Percentiles rank a stretch among this genome's conserved stretches.
These are phyloP conservation scores for Muntiacus reevesi DNA, from an alignment of 2,113 vertebrate genomes.

Conservation along the genomic window DNA sequence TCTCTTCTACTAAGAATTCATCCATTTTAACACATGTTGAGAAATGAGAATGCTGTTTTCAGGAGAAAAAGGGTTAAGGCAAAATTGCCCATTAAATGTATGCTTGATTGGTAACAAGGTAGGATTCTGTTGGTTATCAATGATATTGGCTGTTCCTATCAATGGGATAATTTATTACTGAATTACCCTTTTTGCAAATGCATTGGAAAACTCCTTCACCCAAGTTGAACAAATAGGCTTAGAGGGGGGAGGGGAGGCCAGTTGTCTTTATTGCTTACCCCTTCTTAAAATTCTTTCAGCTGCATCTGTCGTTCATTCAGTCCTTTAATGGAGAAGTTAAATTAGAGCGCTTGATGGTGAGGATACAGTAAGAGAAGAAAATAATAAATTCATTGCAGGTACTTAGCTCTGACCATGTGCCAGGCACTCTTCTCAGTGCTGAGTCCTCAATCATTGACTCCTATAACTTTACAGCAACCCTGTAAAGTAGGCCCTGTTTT, in stretches of 20 bases:
- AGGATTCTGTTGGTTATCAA: constrained; percentile 31
- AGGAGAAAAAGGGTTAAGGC: neutral
- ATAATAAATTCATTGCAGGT: neutral
- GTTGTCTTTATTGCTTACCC: constrained; percentile 63
- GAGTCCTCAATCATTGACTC: neutral
- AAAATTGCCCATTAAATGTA: neutral
- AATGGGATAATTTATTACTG: constrained; percentile 58
- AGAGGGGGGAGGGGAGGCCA: constrained; percentile 50
- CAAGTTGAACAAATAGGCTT: constrained; percentile 52
- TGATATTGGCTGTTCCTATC: constrained; percentile 50
- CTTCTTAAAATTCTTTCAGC: constrained; percentile 59
- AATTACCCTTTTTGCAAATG: constrained; percentile 66
- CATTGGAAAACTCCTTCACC: constrained; percentile 19
- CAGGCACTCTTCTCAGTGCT: neutral
- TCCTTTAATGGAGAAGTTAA: neutral
- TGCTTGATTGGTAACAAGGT: neutral
- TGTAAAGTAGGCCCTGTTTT: neutral
- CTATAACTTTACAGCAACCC: neutral
- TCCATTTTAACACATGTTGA: neutral
- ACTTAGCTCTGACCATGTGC: neutral
- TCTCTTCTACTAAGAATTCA: neutral
- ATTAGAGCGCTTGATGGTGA: neutral
- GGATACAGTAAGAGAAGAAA: neutral
- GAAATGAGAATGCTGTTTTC: neutral
- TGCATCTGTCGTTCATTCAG: neutral